Evolutionary conservation across 1,140 invertebrate species (phyloP), one percentile per base, ranked within the genome.

Genomic region (Goniozus legneri): DNA sequence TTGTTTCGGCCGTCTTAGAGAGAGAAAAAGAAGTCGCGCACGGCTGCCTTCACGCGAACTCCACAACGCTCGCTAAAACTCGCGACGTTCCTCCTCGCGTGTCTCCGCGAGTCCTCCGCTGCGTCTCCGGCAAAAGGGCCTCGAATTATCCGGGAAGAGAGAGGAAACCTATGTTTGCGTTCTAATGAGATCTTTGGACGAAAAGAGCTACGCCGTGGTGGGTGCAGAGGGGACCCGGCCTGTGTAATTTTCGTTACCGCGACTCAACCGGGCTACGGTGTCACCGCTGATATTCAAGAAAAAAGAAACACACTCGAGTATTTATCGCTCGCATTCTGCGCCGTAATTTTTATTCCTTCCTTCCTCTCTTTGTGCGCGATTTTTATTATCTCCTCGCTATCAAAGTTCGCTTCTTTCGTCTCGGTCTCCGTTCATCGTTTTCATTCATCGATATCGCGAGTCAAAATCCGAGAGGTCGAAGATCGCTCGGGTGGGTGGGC

Each of bases 141-240:
- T 60, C 27, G 50, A 60, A 60, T 60, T 60, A 60, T 60, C 53
- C 58, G 53, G 54, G 57, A 60, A 58, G 43, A 44, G 32, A 32
- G 20, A 31, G 20, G 44, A 2, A 47, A 38, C 22, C 53, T 54
- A 51, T 50, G 58, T 44, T 60, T 53, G 44, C 15, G 47, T 36
- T 36, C 36, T 46, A 59, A 47, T 44, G 52, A 47, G 43, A 49
- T 60, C 57, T 50, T 60, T 52, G 30, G 14, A 24, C 33, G 43
- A 46, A 41, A 44, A 27, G 34, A 39, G 44, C 34, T 42, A 20
- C 27, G 31, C 13, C 14, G 49, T 49, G 44, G 36, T 16, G 4
- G 8, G 32, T 6, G 13, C 13, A n/a, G 33, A 49, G 46, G 37
- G 22, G 34, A 3, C 32, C 34, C 22, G 18, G 21, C 32, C 43